Percentiles rank a stretch among this genome's conserved stretches.
phyloP scores from a whole-genome alignment of 92 coral and sea anemone species.

The Umimayanthus kanabou region DNA sequence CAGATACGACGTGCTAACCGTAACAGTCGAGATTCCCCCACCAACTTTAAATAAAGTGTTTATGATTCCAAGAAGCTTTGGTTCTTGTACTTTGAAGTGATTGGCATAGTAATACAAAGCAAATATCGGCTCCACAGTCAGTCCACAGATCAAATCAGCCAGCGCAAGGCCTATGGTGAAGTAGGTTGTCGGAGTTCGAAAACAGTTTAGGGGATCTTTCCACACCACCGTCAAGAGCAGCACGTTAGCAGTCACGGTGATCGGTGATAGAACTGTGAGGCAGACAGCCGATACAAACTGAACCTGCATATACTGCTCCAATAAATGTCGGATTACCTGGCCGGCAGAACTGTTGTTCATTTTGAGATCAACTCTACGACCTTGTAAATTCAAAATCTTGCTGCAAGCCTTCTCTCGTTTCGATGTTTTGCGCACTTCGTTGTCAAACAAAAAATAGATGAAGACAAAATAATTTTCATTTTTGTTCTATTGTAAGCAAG shows the following conservation, averaged over 20 bases:
- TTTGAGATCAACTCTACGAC: not conserved
- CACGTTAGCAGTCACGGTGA: slow-evolving; percentile 73
- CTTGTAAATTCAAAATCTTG: not conserved
- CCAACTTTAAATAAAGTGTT: slow-evolving; percentile 48
- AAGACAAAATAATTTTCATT: too few relatives aligned
- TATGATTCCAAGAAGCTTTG: slow-evolving; percentile 37
- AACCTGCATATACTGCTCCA: slow-evolving; percentile 55
- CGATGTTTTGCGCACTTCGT: not conserved
- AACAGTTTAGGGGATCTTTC: slow-evolving; percentile 75
- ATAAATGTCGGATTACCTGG: not conserved
- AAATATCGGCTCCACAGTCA: slow-evolving; percentile 76
- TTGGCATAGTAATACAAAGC: slow-evolving; percentile 62
- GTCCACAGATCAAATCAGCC: slow-evolving; percentile 71
- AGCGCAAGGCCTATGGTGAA: slow-evolving; percentile 77
- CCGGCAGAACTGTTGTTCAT: slow-evolving; percentile 2
- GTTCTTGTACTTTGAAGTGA: slow-evolving; percentile 36
- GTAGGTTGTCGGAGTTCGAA: slow-evolving; percentile 78
- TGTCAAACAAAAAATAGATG: not conserved
- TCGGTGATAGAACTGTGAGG: slow-evolving; percentile 67
- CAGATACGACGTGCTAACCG: slow-evolving; percentile 75
- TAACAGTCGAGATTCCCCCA: slow-evolving; percentile 74
- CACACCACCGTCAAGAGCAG: slow-evolving; percentile 70
- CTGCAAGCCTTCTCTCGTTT: not conserved
- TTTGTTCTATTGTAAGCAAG: not conserved
- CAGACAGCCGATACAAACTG: slow-evolving; percentile 66